These are phyloP conservation scores for Xestia sexstrigata DNA, from an alignment of 2,888 invertebrate species.

Conservation along the genomic window DNA sequence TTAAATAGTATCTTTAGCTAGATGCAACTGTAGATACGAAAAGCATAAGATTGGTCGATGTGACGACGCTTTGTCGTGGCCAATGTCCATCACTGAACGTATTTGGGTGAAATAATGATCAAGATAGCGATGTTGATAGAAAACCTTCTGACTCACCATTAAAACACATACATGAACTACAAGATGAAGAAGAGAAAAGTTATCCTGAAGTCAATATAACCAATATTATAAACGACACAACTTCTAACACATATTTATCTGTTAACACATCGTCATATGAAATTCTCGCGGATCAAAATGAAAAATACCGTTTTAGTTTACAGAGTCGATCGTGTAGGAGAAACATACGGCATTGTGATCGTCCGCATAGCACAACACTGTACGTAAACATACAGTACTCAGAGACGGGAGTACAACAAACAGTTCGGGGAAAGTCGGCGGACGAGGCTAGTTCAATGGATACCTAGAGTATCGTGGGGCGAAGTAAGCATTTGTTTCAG, in stretches of 20 bases:
- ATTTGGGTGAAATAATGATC: neutral
- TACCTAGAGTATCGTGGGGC: slow-evolving; percentile 24
- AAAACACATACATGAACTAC: neutral
- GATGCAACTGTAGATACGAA: neutral
- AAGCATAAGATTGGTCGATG: neutral
- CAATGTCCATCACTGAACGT: neutral
- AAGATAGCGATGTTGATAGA: neutral
- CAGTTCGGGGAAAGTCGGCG: slow-evolving; percentile 73
- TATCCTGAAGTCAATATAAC: neutral
- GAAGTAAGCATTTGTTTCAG: slow-evolving; percentile 17
- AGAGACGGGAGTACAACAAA: slow-evolving; percentile 73
- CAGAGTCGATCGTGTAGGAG: slow-evolving; percentile 56
- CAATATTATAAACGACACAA: slow-evolving; percentile 20
- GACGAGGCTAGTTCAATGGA: slow-evolving; percentile 55
- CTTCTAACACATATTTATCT: slow-evolving; percentile 47
- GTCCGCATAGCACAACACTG: slow-evolving; percentile 63
- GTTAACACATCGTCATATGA: slow-evolving; percentile 57
- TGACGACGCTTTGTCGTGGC: neutral
- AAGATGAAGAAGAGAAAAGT: neutral
- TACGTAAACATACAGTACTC: slow-evolving; percentile 67
- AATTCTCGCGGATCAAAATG: slow-evolving; percentile 67
- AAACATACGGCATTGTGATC: slow-evolving; percentile 68
- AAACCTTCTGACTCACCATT: neutral
- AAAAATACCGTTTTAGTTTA: slow-evolving; percentile 71
- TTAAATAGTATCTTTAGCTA: neutral